Conservation (phyloP, 2,797 vertebrate genomes). For the Furcifer pardalis region DNA sequence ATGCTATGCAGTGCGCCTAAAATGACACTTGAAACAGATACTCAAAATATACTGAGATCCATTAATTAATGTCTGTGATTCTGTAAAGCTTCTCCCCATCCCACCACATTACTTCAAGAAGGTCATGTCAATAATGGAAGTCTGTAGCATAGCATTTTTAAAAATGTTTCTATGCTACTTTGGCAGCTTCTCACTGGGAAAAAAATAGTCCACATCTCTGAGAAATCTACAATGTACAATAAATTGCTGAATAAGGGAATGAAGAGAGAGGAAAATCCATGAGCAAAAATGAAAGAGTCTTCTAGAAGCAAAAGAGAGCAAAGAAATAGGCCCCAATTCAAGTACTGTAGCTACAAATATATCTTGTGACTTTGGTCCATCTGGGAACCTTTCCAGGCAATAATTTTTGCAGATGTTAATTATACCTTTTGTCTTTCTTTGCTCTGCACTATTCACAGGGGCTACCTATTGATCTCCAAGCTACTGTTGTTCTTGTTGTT, state of each 20-base stretch:
- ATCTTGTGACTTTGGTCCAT: background rate
- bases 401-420: background rate
- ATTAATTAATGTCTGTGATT: background rate
- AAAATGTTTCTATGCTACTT: background rate
- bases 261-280: slow-evolving; percentile 30
- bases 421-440: background rate
- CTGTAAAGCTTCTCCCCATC: background rate
- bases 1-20: background rate
- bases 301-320: background rate
- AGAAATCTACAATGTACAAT: background rate
- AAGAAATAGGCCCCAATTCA: slow-evolving; percentile 2
- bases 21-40: background rate
- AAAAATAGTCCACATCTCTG: background rate
- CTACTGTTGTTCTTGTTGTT: no score
- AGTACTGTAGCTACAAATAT: slow-evolving; percentile 29
- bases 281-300: background rate
- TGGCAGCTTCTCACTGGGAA: background rate
- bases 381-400: background rate
- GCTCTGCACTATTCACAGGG: background rate
- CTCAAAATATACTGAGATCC: background rate
- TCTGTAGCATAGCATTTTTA: background rate
- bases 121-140: slow-evolving; percentile 30
- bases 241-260: slow-evolving; percentile 32
- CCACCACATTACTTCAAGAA: background rate
- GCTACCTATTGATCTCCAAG: background rate